Evolutionary conservation across 2,797 vertebrate species (phyloP).

Genomic region (Acanthurus tractus): DNA sequence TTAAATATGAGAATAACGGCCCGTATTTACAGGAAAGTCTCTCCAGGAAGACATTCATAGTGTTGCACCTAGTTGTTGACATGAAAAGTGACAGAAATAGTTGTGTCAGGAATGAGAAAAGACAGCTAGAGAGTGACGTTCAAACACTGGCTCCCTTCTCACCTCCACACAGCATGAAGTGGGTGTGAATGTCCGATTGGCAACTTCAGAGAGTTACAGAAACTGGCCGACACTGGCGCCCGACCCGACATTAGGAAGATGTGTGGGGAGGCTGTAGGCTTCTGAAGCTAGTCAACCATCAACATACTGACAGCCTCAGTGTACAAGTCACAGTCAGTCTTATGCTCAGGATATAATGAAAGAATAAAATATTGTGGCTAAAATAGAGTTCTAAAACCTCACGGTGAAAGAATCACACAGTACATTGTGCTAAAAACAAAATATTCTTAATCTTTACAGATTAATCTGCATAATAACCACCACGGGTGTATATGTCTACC

Average conservation of each 20-base stretch:
- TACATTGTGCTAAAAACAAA: background rate
- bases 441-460: background rate
- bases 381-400: background rate
- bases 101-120: background rate
- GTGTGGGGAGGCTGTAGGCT: background rate
- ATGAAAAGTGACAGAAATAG: background rate
- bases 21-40: background rate
- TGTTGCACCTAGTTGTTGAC: background rate
- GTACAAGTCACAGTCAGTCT: background rate
- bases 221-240: background rate
- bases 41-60: background rate
- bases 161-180: background rate
- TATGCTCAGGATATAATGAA: no score
- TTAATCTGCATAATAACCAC: background rate
- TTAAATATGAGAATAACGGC: background rate
- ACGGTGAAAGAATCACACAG: background rate
- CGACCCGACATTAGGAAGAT: background rate
- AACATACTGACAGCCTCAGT: background rate
- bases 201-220: background rate
- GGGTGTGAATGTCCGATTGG: background rate
- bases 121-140: background rate
- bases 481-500: background rate
- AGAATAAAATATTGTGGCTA: background rate
- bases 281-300: background rate
- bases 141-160: background rate